Evolutionary conservation across 2,888 invertebrate species (phyloP), one percentile per base, ranked within the genome.

Genomic region (Conchocele bisecta): DNA sequence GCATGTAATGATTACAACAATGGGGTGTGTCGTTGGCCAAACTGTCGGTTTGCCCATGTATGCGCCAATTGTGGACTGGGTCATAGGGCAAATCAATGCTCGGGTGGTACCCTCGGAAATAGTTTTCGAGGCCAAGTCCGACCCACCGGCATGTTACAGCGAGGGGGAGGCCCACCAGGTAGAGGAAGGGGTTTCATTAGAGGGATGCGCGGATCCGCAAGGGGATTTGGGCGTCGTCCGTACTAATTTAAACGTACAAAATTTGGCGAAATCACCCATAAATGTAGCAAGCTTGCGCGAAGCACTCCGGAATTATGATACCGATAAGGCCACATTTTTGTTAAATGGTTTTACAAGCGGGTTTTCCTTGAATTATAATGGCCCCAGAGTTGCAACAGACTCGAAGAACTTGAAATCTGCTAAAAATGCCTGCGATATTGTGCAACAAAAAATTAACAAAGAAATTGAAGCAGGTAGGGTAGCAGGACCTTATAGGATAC

Each of bases 31-130:
- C 41, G 20, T 20, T 60, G 71, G 59, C 46, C 41, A 13, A 50
- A 54, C 29, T 71, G 71, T 50, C 35, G 50, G 20, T 71, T 66
- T 44, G n/a, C 41, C 7, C 65, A 70, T 51, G 17, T 57, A 2
- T 64, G 57, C 31, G 57, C 56, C 11, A 17, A 22, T 9, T 70
- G 69, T 22, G 22, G n/a, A 7, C 9, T 48, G 29, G 31, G 48
- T n/a, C n/a, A n/a, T n/a, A n/a, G n/a, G n/a, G n/a, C n/a, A n/a
- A n/a, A n/a, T n/a, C n/a, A n/a, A n/a, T n/a, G n/a, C n/a, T n/a
- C n/a, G n/a, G n/a, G n/a, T n/a, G n/a, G n/a, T n/a, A n/a, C n/a
- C n/a, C n/a, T n/a, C n/a, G n/a, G n/a, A n/a, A n/a, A n/a, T n/a
- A n/a, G n/a, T n/a, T n/a, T n/a, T n/a, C n/a, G n/a, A n/a, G n/a